Evolutionary conservation across 2,797 vertebrate species (phyloP), one percentile per base, ranked within the genome.

Genomic region (Oreochromis mossambicus): DNA sequence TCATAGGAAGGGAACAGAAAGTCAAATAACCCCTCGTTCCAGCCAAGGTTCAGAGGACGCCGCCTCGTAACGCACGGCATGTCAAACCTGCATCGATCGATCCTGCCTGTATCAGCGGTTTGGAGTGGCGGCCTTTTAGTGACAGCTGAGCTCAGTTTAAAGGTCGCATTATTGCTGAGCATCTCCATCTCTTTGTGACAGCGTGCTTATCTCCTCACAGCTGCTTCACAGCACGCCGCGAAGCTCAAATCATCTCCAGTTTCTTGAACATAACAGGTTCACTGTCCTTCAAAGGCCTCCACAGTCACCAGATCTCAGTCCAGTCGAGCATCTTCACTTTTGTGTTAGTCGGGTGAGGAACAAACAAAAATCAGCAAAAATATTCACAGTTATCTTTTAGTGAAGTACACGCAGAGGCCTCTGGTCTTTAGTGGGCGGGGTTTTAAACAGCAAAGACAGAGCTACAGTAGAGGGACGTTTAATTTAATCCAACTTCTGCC

Each of bases 201-300:
- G 1, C 0, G 36, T 21, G 21, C 36, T 41, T 10, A 2, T 43
- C 61, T 21, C n/a, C 0, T 66, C 36, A 0, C 2, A n/a, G n/a
- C n/a, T 0, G 63, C 36, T 24, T 43, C 36, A 12, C n/a, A 63
- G 17, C 17, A 19, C 4, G 9, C 7, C 36, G 9, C 32, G 2
- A 61, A 19, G 29, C 32, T 61, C 56, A 12, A 36, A 36, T 61
- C 56, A 36, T n/a, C 32, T 61, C 56, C 17, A 4, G 3, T 0
- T 55, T 7, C 21, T 54, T 2, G 0, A 54, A 54, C 6, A 10
- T 0, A 36, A 32, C 15, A 61, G 21, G 58, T 63, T 8, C 11
- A 13, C 19, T 1, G 6, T 8, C 11, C 34, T 63, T 2, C 29
- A 17, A 58, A 29, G 8, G 56, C 56, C 29, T 61, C 9, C 58